These are phyloP conservation scores for Chrysotoxum bicinctum DNA, from an alignment of 2,888 invertebrate species.

Conservation along the genomic window DNA sequence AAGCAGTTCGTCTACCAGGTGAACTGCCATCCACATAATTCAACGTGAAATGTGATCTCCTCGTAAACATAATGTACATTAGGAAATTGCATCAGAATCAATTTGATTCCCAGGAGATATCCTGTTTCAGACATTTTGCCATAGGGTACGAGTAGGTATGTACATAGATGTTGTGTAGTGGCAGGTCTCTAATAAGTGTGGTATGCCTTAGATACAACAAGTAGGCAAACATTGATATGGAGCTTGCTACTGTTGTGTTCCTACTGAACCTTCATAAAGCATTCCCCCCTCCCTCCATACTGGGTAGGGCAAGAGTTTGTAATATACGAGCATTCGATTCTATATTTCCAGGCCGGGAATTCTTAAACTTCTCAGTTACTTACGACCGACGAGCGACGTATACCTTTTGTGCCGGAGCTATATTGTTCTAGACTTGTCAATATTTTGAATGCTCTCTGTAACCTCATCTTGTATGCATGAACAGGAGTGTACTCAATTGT, in stretches of 20 bases:
- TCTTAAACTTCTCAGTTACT: slow-evolving; percentile 21
- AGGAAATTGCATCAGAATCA: slow-evolving; percentile 59
- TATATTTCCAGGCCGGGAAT: slow-evolving; percentile 31
- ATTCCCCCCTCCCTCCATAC: neutral
- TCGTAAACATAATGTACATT: slow-evolving; percentile 54
- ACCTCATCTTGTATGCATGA: slow-evolving; percentile 66
- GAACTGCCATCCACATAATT: slow-evolving; percentile 50
- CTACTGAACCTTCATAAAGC: slow-evolving; percentile 5
- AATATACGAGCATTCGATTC: slow-evolving; percentile 21
- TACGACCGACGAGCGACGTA: neutral
- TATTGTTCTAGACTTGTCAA: slow-evolving; percentile 60
- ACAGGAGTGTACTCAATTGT: slow-evolving; percentile 60
- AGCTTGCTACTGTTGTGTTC: neutral
- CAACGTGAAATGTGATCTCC: slow-evolving; percentile 40
- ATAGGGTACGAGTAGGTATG: neutral
- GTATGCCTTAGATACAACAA: slow-evolving; percentile 13
- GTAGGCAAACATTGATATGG: slow-evolving; percentile 10
- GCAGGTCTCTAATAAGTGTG: slow-evolving; percentile 21
- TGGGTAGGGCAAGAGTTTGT: neutral
- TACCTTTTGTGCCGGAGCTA: neutral
- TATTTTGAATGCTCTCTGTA: slow-evolving; percentile 65
- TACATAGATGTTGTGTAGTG: neutral
- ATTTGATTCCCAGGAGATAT: slow-evolving; percentile 39
- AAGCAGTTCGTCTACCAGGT: slow-evolving; percentile 35
- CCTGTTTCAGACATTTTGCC: slow-evolving; percentile 20